Conservation (phyloP, 2,797 vertebrate genomes). For the Champsocephalus esox region DNA sequence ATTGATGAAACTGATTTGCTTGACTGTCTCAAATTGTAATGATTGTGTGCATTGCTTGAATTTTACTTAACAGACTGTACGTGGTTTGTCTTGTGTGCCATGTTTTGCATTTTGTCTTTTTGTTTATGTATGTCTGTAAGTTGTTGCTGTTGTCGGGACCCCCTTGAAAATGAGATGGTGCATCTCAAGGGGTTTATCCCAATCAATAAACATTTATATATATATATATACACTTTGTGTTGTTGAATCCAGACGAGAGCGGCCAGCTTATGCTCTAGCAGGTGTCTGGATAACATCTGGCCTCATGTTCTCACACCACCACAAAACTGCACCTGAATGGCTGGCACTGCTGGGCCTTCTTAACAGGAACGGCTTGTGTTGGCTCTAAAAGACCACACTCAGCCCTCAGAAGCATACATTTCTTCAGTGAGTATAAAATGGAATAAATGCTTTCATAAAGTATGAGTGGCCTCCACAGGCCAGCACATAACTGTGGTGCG, state of each 20-base stretch:
- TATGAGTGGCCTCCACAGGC: conserved; percentile 28
- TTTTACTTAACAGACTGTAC: no score
- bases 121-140: no score
- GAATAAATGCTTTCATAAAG: conserved; percentile 54
- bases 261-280: conserved; percentile 43
- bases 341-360: conserved; percentile 50
- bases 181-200: no score
- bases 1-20: no score
- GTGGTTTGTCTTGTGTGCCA: no score
- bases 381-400: conserved; percentile 47
- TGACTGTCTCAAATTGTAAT: no score
- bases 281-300: conserved; percentile 72
- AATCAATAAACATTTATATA: no score
- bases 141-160: no score
- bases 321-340: conserved; percentile 53
- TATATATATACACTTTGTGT: conserved; percentile 11
- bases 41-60: no score
- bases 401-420: conserved; percentile 42
- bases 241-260: conserved; percentile 25
- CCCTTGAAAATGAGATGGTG: no score
- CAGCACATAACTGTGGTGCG: conserved; percentile 27
- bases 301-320: conserved; percentile 40
- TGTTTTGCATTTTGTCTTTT: no score
- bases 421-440: conserved; percentile 31
- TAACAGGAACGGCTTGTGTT: conserved; percentile 61